These are phyloP conservation scores for Geothlypis trichas DNA, from an alignment of 2,113 vertebrate genomes.

Conservation along the genomic window DNA sequence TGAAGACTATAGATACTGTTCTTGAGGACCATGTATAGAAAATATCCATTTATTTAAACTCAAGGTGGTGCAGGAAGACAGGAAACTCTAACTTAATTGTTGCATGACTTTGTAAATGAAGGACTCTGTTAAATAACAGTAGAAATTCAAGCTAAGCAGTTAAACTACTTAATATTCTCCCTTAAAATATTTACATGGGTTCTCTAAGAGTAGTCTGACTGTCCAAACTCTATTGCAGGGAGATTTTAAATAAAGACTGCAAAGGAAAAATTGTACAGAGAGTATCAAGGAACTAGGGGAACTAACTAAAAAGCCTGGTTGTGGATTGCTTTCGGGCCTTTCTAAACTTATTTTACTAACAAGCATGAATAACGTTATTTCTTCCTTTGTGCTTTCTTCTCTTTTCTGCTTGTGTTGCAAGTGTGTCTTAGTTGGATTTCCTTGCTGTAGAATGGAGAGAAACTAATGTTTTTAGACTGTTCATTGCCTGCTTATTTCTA, in stretches of 20 bases:
- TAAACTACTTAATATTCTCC: background rate
- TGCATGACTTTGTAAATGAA: background rate
- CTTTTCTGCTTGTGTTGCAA: background rate
- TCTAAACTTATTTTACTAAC: background rate
- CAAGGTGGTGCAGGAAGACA: background rate
- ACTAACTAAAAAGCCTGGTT: background rate
- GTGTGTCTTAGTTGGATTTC: background rate
- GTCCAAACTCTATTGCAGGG: background rate
- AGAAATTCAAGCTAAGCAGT: background rate
- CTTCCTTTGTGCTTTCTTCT: background rate
- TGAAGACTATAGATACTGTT: background rate
- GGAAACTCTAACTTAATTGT: background rate
- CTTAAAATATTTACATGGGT: background rate
- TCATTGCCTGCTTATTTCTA: background rate
- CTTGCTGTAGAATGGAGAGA: background rate
- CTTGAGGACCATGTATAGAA: background rate
- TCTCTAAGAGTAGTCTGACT: background rate
- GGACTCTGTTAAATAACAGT: background rate
- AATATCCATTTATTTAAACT: background rate
- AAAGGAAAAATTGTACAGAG: background rate
- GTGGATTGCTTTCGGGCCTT: background rate
- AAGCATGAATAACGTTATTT: background rate
- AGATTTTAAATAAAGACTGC: background rate
- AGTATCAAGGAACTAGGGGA: background rate
- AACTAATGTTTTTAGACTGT: background rate